Conservation (phyloP, 2,113 vertebrate species). For the Hipposideros armiger region DNA sequence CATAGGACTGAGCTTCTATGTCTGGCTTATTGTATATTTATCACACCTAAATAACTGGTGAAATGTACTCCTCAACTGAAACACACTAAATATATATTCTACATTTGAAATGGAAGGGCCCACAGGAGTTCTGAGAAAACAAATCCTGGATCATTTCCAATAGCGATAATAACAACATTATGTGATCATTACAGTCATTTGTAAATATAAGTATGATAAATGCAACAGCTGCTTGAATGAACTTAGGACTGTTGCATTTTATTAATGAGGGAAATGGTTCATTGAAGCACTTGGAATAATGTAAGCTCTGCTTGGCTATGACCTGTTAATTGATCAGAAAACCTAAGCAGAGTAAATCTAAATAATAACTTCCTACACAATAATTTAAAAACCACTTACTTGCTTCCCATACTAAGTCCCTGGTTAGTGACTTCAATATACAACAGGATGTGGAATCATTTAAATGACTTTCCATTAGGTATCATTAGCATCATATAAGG, state of each 20-base stretch:
- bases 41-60: constrained; percentile 79
- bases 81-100: constrained; percentile 78
- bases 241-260: constrained; percentile 75
- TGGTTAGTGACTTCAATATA: constrained; percentile 83
- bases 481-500: constrained; percentile 60
- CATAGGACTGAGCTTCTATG: constrained; percentile 53
- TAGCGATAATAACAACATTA: constrained; percentile 83
- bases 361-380: constrained; percentile 81
- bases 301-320: constrained; percentile 78
- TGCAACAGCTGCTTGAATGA: constrained; percentile 80
- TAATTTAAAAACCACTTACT: constrained; percentile 85
- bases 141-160: constrained; percentile 81
- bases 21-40: constrained; percentile 68
- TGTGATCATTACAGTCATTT: constrained; percentile 84
- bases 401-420: constrained; percentile 67
- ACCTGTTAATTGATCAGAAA: constrained; percentile 88
- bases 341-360: constrained; percentile 78
- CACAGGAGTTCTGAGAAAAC: constrained; percentile 78
- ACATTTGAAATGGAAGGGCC: constrained; percentile 75
- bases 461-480: constrained; percentile 70
- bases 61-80: constrained; percentile 68
- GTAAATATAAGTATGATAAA: constrained; percentile 87
- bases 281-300: constrained; percentile 82
- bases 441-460: constrained; percentile 66
- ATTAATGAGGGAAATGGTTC: constrained; percentile 82